These are phyloP conservation scores for Microvelia longipes DNA, from an alignment of 1,140 invertebrate genomes.

Conservation along the genomic window DNA sequence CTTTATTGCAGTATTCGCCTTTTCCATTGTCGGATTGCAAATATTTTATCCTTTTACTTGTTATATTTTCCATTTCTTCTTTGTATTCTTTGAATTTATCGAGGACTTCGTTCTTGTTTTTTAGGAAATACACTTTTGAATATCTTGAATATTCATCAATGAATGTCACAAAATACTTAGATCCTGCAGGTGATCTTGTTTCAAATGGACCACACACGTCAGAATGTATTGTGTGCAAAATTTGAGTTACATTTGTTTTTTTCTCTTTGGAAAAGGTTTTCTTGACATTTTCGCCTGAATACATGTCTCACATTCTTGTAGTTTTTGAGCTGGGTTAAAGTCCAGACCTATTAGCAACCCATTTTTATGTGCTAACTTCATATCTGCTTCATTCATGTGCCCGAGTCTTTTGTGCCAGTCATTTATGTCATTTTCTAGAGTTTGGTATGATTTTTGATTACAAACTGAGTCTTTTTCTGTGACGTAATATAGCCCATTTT, in stretches of 20 bases:
- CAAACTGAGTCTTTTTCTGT: neutral
- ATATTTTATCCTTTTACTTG: constrained; percentile 14
- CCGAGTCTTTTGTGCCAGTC: constrained; percentile 1
- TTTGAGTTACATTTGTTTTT: neutral
- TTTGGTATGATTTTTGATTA: neutral
- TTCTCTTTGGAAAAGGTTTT: neutral
- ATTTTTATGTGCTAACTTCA: neutral
- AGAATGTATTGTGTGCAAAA: neutral
- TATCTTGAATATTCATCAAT: neutral
- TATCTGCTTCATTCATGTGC: neutral
- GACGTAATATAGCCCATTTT: neutral
- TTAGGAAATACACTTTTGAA: constrained; percentile 1
- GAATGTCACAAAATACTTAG: neutral
- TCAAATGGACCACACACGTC: neutral
- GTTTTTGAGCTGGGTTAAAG: neutral
- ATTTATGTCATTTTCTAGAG: neutral
- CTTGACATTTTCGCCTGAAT: neutral
- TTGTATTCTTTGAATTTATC: constrained; percentile 6
- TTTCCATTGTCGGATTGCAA: constrained; percentile 24
- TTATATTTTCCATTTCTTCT: constrained; percentile 6
- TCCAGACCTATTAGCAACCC: neutral
- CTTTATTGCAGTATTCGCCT: constrained; percentile 20
- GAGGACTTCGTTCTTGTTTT: constrained; percentile 5
- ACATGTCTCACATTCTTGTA: neutral
- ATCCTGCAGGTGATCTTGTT: neutral